Evolutionary conservation across 2,888 invertebrate species (phyloP), one percentile per base, ranked within the genome.

Genomic region (Thymelicus lineola): DNA sequence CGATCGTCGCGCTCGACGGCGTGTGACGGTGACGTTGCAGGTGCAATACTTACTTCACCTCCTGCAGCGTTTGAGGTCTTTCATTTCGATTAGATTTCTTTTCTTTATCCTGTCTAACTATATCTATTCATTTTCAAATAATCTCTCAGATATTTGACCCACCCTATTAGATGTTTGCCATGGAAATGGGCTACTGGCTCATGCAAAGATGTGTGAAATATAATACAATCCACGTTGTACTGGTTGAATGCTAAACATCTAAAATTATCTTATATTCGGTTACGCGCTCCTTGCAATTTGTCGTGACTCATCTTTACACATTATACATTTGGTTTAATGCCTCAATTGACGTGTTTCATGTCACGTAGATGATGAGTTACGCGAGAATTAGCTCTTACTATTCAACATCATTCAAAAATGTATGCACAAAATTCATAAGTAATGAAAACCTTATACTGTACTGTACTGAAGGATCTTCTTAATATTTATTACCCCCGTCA

Each of bases 41-140:
- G 89, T 90, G 88, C 87, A 81, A 84, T 88, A 88, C 84, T 78
- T 57, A 66, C 48, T 50, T 50, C 48, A 50, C 48, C 17, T 17
- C 48, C 50, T 28, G 36, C 20, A 12, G 20, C 55, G 7, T 12
- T 55, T 28, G 28, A 4, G 55, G 14, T 3, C 55, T 12, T 48
- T 57, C 45, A 17, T 55, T 58, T 67, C 45, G 28, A 50, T 55
- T 7, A 50, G 7, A 9, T 12, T 50, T 15, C 17, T 12, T 17
- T 15, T 17, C 48, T 50, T 12, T 50, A 42, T 4, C 42, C 17
- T 17, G 15, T 50, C 15, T 15, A 17, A n/a, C n/a, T 50, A 50
- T 15, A 50, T 17, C 1, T 28, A 28, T 28, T 28, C 28, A 28
- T 28, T 28, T 28, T 28, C 1, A 28, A 1, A 28, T 28, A 28